A percentile compares a stretch with the other conserved stretches of the same genome.
These are phyloP conservation scores for Synergus umbraculus DNA, from an alignment of 2,888 invertebrate species.

Conservation along the genomic window DNA sequence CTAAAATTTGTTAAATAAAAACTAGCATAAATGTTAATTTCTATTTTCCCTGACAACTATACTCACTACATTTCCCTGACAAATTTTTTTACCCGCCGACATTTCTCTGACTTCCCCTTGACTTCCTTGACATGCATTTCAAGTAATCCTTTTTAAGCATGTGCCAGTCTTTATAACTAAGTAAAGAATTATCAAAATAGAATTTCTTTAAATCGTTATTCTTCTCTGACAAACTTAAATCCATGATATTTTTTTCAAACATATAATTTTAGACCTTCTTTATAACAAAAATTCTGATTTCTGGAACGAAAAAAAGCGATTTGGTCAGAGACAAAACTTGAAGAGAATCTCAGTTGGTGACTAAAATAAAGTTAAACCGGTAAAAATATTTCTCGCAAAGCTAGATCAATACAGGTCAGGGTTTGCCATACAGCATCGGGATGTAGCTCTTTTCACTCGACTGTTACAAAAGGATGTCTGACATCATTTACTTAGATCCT, in stretches of 20 bases:
- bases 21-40: no score
- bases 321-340: neutral
- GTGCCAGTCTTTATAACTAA: no score
- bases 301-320: conserved; percentile 6
- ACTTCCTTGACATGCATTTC: no score
- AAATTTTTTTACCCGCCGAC: no score
- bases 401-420: conserved; percentile 12
- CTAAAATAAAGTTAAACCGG: neutral
- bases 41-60: no score
- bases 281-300: neutral
- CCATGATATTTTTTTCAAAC: neutral
- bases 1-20: no score
- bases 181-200: no score
- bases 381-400: neutral
- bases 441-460: conserved; percentile 35
- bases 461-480: conserved; percentile 1
- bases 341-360: neutral
- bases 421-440: conserved; percentile 31
- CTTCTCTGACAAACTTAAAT: neutral
- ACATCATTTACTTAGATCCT: neutral
- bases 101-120: no score
- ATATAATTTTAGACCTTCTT: conserved; percentile 1
- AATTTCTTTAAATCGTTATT: conserved; percentile 31
- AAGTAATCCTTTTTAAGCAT: no score
- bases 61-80: no score